Evolutionary conservation across 2,797 vertebrate genomes (phyloP).

Genomic region (Alca torda): DNA sequence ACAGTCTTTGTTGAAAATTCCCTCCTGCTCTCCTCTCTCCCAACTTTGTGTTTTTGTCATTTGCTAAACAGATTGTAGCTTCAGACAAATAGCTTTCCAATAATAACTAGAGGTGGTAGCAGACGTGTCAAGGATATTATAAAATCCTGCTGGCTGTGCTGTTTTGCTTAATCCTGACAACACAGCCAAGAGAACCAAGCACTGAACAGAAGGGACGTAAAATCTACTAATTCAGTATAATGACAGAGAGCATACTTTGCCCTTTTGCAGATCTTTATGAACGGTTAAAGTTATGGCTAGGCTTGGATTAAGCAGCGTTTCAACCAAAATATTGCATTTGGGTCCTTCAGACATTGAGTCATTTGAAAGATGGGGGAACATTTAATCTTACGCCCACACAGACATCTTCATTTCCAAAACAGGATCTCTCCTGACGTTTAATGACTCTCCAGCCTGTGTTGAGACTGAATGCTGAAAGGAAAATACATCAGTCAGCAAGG

Average conservation of each 20-base stretch:
- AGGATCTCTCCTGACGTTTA: conserved; percentile 25
- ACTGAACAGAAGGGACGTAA: conserved; percentile 22
- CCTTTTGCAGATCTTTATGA: conserved; percentile 32
- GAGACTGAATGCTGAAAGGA: conserved; percentile 49
- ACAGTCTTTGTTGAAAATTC: background rate
- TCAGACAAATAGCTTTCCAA: conserved; percentile 38
- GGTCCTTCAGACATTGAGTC: conserved; percentile 35
- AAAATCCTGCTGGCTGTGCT: conserved; percentile 27
- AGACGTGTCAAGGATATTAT: conserved; percentile 19
- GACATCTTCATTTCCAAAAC: conserved; percentile 41
- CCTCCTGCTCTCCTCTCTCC: background rate
- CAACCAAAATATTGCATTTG: conserved; percentile 41
- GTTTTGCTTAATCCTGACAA: conserved; percentile 31
- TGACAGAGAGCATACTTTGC: conserved; percentile 16
- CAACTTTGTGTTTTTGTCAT: conserved; percentile 4
- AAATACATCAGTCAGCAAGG: conserved; percentile 45
- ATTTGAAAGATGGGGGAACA: conserved; percentile 13
- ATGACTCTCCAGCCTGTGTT: conserved; percentile 47
- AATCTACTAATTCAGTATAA: conserved; percentile 10
- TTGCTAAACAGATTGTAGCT: conserved; percentile 33
- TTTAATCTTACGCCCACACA: conserved; percentile 46
- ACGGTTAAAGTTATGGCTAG: conserved; percentile 7
- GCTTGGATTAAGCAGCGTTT: conserved; percentile 1
- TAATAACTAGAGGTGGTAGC: conserved; percentile 35
- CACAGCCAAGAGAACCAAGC: background rate